Conservation (phyloP, 1,140 invertebrate genomes). For the Panagrolaimus sp. region DNA sequence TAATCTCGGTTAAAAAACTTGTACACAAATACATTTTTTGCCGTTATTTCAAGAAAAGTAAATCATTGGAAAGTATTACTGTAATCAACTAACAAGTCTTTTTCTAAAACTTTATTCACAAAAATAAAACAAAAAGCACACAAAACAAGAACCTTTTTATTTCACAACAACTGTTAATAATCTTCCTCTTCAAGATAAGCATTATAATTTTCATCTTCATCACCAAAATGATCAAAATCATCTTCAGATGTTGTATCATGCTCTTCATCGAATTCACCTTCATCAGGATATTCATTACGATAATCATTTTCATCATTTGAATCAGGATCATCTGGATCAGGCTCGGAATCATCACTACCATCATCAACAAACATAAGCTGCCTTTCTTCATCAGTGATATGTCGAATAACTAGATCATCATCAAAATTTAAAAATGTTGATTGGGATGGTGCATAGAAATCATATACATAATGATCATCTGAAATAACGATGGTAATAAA, state of each 20-base stretch:
- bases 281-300: neutral
- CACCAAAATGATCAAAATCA: constrained; percentile 4
- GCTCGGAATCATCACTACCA: neutral
- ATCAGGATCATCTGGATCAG: neutral
- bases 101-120: no score
- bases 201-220: constrained; percentile 5
- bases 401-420: neutral
- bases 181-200: neutral
- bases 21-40: no score
- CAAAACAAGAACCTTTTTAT: no score
- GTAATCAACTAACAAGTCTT: no score
- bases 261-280: neutral
- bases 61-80: no score
- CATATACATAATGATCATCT: neutral
- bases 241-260: neutral
- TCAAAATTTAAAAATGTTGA: neutral
- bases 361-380: neutral
- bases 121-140: no score
- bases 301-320: constrained; percentile 1
- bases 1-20: no score
- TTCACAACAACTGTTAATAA: no score
- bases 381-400: neutral
- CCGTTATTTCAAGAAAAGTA: no score
- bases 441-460: neutral
- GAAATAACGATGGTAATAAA: neutral